Percentiles rank a stretch among this genome's conserved stretches.
Conservation (phyloP, 2,113 vertebrate genomes). For the Clupea harengus region DNA sequence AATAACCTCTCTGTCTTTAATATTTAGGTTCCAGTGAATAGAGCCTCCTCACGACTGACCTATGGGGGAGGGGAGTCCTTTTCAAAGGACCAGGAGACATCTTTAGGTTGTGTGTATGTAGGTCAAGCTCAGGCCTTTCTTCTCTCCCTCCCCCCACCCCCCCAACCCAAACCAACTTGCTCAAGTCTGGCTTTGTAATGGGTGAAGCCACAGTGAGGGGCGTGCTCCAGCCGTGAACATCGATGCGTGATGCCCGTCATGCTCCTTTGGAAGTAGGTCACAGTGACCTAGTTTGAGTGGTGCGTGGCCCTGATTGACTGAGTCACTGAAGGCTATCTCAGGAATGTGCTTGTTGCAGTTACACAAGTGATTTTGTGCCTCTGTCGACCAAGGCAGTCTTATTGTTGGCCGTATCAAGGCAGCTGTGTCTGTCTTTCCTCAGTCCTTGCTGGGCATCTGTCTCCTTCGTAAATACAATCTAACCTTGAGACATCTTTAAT, state of each 20-base stretch:
- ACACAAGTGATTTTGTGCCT: conserved; percentile 13
- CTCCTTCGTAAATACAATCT: not conserved
- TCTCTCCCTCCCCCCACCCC: too few species aligned
- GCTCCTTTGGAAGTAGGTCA: conserved; percentile 55
- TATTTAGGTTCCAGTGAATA: not conserved
- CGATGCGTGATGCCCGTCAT: conserved; percentile 43
- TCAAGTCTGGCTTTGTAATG: conserved; percentile 35
- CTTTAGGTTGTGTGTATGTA: conserved; percentile 40
- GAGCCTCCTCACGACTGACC: not conserved
- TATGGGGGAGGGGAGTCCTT: not conserved
- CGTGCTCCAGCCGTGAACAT: conserved; percentile 36
- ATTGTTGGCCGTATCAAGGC: not conserved
- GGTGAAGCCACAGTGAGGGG: conserved; percentile 37
- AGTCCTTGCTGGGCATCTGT: not conserved
- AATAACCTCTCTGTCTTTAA: not conserved
- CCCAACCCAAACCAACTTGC: not conserved
- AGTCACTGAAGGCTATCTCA: conserved; percentile 48
- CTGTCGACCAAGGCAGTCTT: conserved; percentile 20
- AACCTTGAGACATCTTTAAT: conserved; percentile 33
- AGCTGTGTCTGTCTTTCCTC: not conserved
- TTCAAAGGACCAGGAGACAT: conserved; percentile 16
- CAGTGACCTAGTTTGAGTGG: conserved; percentile 48
- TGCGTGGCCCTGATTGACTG: conserved; percentile 42
- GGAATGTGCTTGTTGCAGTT: conserved; percentile 48
- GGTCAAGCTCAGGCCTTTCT: conserved; percentile 42